A percentile compares a stretch with the other conserved stretches of the same genome.
Evolutionary conservation across 2,888 invertebrate species (phyloP).

Genomic region (Isotomurus palustris): DNA sequence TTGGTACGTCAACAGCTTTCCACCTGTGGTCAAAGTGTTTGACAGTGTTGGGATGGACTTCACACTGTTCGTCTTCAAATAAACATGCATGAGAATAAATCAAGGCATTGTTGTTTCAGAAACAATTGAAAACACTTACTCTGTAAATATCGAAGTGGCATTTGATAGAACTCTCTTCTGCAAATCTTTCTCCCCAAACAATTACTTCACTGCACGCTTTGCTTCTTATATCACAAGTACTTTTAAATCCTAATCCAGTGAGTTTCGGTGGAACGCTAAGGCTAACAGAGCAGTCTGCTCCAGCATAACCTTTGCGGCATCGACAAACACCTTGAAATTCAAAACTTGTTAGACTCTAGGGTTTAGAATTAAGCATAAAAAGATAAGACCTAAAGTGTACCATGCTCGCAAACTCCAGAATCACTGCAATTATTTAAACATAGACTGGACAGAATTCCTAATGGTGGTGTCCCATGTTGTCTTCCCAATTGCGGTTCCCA

Average conservation of each 20-base stretch:
- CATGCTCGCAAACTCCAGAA: constrained; percentile 39
- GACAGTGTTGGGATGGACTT: constrained; percentile 38
- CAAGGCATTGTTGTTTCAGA: background rate
- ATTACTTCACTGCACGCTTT: constrained; percentile 46
- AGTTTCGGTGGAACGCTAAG: constrained; percentile 31
- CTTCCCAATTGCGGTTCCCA: constrained; percentile 47
- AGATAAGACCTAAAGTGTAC: constrained; percentile 15
- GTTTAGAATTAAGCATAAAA: background rate
- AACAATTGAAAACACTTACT: constrained; percentile 28
- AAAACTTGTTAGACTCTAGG: background rate
- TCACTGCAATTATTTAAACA: constrained; percentile 44
- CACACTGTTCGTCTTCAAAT: constrained; percentile 29
- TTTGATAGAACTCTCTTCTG: constrained; percentile 39
- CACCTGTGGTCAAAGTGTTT: constrained; percentile 37
- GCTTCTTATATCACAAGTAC: constrained; percentile 46
- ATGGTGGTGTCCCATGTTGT: constrained; percentile 44
- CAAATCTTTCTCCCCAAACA: constrained; percentile 46
- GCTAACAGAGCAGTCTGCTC: constrained; percentile 44
- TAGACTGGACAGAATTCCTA: constrained; percentile 40
- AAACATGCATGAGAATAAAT: background rate
- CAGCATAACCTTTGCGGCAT: constrained; percentile 38
- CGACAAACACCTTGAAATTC: constrained; percentile 35
- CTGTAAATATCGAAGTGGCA: constrained; percentile 47
- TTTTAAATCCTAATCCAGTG: constrained; percentile 32
- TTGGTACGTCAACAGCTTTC: constrained; percentile 41